phyloP scores from a whole-genome alignment of 2,888 invertebrate genomes.

The Caenorhabditis sp. region DNA sequence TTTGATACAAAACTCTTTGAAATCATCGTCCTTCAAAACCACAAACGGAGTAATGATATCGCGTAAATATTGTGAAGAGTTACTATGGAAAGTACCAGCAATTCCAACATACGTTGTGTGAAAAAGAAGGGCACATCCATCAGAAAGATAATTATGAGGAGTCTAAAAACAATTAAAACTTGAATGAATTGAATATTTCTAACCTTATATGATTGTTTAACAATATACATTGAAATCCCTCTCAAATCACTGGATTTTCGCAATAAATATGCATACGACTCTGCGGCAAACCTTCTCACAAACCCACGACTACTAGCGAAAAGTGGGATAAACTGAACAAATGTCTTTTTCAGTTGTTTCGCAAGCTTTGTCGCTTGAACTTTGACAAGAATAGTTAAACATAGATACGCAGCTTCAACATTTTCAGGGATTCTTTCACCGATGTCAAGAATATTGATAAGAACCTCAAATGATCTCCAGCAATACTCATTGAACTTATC shows the following conservation, averaged over 20 bases:
- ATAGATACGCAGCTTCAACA: constrained; percentile 84
- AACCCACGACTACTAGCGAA: constrained; percentile 83
- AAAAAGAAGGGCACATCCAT: constrained; percentile 85
- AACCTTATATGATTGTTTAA: constrained; percentile 44
- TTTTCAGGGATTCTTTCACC: constrained; percentile 43
- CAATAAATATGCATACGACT: constrained; percentile 93
- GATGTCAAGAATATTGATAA: constrained; percentile 46
- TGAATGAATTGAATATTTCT: not conserved
- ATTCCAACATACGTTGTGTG: constrained; percentile 88
- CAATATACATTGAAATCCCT: constrained; percentile 41
- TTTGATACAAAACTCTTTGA: constrained; percentile 21
- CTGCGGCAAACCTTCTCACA: constrained; percentile 90
- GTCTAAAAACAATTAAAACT: constrained; percentile 11
- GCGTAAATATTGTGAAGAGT: constrained; percentile 21
- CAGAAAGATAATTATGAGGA: constrained; percentile 47
- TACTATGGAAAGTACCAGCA: constrained; percentile 83
- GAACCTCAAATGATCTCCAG: constrained; percentile 50
- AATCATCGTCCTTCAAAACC: constrained; percentile 1
- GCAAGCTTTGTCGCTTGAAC: constrained; percentile 84
- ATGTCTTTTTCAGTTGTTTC: constrained; percentile 77
- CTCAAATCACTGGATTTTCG: constrained; percentile 74
- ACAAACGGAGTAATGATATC: constrained; percentile 26
- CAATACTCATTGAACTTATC: constrained; percentile 57
- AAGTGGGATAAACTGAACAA: constrained; percentile 74
- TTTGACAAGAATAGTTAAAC: constrained; percentile 89